A percentile compares a stretch with the other conserved stretches of the same genome.
These are phyloP conservation scores for Anhinga anhinga DNA, from an alignment of 2,113 vertebrate genomes.

Conservation along the genomic window DNA sequence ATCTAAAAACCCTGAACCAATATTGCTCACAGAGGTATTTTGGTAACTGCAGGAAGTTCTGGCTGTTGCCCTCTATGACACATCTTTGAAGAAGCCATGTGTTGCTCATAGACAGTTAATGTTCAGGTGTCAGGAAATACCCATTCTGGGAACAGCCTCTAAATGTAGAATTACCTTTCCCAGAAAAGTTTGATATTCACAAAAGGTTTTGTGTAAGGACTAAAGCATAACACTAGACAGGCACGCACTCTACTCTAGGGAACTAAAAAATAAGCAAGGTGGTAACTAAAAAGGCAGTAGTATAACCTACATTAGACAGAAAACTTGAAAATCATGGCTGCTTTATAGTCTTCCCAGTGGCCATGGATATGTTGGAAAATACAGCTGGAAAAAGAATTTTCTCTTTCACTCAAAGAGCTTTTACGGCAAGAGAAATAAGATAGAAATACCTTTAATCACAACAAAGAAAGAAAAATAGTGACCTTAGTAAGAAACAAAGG, in stretches of 20 bases:
- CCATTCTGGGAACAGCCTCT: neutral
- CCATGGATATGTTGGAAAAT: neutral
- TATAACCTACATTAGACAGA: neutral
- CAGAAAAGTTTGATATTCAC: slow-evolving; percentile 5
- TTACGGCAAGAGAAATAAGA: neutral
- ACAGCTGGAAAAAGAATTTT: slow-evolving; percentile 5
- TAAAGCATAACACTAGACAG: neutral
- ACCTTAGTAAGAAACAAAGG: neutral
- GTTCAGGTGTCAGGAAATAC: slow-evolving; percentile 50
- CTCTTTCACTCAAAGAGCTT: neutral
- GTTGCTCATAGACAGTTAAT: neutral
- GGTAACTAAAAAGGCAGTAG: neutral
- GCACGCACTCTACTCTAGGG: neutral
- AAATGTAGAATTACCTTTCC: neutral
- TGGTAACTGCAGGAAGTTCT: slow-evolving; percentile 53
- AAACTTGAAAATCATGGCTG: neutral
- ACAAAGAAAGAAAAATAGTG: neutral
- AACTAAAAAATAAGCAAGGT: neutral
- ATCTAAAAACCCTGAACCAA: slow-evolving; percentile 12
- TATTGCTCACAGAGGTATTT: slow-evolving; percentile 23
- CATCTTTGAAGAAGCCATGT: slow-evolving; percentile 7
- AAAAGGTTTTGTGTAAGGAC: neutral
- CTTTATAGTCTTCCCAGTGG: neutral
- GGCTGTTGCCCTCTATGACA: slow-evolving; percentile 43
- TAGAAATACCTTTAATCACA: slow-evolving; percentile 14